Percentiles rank a stretch among this genome's conserved stretches.
phyloP scores from a whole-genome alignment of 2,113 vertebrate species.

The Oncorhynchus mykiss region DNA sequence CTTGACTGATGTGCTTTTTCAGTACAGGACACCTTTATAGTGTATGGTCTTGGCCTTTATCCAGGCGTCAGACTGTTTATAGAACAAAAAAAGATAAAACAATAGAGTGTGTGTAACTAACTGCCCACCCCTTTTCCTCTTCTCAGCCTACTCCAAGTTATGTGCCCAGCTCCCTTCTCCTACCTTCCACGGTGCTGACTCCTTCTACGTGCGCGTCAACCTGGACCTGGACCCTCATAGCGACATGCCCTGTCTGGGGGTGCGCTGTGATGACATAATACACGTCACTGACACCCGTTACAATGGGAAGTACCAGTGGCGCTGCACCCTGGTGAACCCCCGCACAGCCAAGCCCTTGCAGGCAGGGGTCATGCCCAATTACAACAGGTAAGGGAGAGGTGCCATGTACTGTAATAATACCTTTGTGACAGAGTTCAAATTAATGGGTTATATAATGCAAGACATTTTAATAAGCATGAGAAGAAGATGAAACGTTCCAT shows the following conservation, averaged over 20 bases:
- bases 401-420: not conserved
- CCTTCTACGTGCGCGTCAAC: slow-evolving; percentile 88
- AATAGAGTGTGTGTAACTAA: not conserved
- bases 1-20: not conserved
- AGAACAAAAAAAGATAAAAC: not conserved
- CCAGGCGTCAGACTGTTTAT: not conserved
- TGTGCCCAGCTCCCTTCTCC: slow-evolving; percentile 67
- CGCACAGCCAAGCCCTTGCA: slow-evolving; percentile 80
- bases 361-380: slow-evolving; percentile 88
- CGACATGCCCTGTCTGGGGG: slow-evolving; percentile 80
- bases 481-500: too few species aligned
- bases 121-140: slow-evolving; percentile 5
- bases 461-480: not conserved
- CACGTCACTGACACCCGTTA: slow-evolving; percentile 91
- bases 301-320: slow-evolving; percentile 87
- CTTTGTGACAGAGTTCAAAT: not conserved
- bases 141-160: slow-evolving; percentile 75
- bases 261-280: slow-evolving; percentile 87
- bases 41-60: not conserved
- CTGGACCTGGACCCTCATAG: slow-evolving; percentile 73
- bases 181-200: slow-evolving; percentile 72
- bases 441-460: not conserved
- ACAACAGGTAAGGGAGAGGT: slow-evolving; percentile 80
- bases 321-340: slow-evolving; percentile 83
- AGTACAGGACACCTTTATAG: not conserved